phyloP scores from a whole-genome alignment of 2,113 vertebrate species.

The Epinephelus fuscoguttatus region DNA sequence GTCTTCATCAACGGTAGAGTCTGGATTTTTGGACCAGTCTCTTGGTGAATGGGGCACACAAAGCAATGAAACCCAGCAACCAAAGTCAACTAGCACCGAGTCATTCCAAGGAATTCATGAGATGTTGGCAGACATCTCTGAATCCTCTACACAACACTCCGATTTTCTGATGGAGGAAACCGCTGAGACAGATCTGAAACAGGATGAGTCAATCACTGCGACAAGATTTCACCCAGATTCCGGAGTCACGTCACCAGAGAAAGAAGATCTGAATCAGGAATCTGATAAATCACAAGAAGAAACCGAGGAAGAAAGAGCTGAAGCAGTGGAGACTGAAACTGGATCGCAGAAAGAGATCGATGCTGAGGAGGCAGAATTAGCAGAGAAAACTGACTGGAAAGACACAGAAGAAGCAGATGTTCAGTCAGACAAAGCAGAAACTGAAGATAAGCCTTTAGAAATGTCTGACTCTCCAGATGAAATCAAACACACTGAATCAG shows the following conservation, averaged over 20 bases:
- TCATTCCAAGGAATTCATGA: slow-evolving; percentile 13
- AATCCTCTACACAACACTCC: not conserved
- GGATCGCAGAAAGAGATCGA: not conserved
- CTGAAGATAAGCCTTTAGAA: slow-evolving; percentile 10
- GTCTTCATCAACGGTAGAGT: slow-evolving; percentile 42
- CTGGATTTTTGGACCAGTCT: slow-evolving; percentile 46
- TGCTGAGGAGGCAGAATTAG: not conserved
- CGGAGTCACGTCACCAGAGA: not conserved
- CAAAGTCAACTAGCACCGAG: not conserved
- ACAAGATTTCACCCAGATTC: slow-evolving; percentile 5
- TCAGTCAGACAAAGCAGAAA: not conserved
- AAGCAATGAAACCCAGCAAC: slow-evolving; percentile 9
- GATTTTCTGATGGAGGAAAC: slow-evolving; percentile 19
- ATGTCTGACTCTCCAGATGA: slow-evolving; percentile 2
- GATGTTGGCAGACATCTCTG: not conserved
- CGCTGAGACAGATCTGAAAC: not conserved
- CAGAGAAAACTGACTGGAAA: not conserved
- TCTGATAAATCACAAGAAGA: not conserved
- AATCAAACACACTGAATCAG: slow-evolving; percentile 12
- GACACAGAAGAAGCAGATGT: not conserved
- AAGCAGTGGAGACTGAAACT: not conserved
- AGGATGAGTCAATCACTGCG: not conserved
- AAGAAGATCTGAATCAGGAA: not conserved
- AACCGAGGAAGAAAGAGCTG: not conserved
- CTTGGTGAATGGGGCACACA: not conserved